phyloP scores from a whole-genome alignment of 2,888 invertebrate species.

The Drosophila quinaria region DNA sequence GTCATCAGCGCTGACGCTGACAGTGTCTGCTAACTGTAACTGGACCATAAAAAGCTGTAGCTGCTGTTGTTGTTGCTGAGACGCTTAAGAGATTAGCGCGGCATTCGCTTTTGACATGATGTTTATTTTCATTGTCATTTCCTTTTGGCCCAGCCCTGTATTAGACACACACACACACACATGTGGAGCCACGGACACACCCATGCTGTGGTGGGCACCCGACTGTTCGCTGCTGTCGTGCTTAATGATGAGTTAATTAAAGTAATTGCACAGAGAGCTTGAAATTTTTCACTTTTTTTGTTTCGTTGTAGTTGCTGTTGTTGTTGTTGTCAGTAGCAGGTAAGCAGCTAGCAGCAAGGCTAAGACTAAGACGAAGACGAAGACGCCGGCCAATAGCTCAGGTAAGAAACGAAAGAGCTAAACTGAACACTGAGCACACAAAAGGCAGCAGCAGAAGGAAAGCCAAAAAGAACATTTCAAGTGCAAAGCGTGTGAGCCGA shows the following conservation, averaged over 20 bases:
- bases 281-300: constrained; percentile 47
- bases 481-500: constrained; percentile 74
- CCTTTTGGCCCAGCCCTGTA: constrained; percentile 43
- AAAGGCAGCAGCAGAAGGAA: constrained; percentile 40
- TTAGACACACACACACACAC: constrained; percentile 38
- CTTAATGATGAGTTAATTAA: constrained; percentile 80
- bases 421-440: constrained; percentile 15
- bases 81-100: constrained; percentile 51
- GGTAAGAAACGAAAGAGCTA: constrained; percentile 40
- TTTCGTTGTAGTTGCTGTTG: constrained; percentile 12
- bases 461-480: constrained; percentile 70
- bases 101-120: constrained; percentile 54
- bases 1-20: constrained; percentile 47
- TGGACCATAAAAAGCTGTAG: constrained; percentile 43
- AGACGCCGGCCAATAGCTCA: constrained; percentile 24
- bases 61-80: constrained; percentile 20
- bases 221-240: constrained; percentile 55
- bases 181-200: constrained; percentile 5
- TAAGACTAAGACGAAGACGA: constrained; percentile 34
- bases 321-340: constrained; percentile 20
- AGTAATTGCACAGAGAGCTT: constrained; percentile 72
- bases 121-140: constrained; percentile 75
- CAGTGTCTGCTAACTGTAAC: constrained; percentile 52
- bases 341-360: constrained; percentile 30
- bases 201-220: constrained; percentile 23